Conservation (phyloP, 2,797 vertebrate genomes). For the Mus caroli region DNA sequence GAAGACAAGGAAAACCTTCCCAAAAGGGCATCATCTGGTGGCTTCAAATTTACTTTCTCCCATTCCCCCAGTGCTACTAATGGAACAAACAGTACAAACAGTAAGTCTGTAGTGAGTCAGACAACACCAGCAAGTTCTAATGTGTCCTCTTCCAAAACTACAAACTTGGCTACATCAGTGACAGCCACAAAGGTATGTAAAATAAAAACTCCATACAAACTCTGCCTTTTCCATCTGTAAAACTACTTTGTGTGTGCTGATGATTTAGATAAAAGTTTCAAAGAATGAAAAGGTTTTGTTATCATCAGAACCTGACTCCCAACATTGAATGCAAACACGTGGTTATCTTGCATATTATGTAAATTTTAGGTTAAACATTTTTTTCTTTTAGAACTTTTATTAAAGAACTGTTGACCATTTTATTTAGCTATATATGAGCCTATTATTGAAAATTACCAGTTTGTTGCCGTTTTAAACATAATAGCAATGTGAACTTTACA, state of each 20-base stretch:
- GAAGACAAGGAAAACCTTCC: constrained; percentile 93
- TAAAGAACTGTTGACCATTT: constrained; percentile 61
- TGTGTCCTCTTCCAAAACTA: constrained; percentile 93
- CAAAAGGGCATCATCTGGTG: constrained; percentile 88
- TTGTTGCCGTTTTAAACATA: constrained; percentile 32
- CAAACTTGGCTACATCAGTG: constrained; percentile 91
- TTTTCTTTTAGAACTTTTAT: constrained; percentile 35
- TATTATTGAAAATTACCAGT: neutral
- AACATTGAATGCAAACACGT: constrained; percentile 26
- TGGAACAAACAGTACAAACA: constrained; percentile 93
- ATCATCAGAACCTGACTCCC: constrained; percentile 21
- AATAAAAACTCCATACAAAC: constrained; percentile 4
- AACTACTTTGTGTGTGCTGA: constrained; percentile 52
- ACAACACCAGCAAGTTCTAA: constrained; percentile 92
- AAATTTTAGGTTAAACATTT: constrained; percentile 20
- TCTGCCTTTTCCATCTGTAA: constrained; percentile 56
- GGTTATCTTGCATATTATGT: constrained; percentile 21
- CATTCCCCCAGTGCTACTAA: constrained; percentile 93
- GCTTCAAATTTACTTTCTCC: constrained; percentile 93
- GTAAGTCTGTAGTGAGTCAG: constrained; percentile 93
- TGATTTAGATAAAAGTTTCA: constrained; percentile 61
- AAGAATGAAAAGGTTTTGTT: neutral
- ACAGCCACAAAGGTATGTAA: constrained; percentile 94
- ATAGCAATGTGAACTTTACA: neutral
- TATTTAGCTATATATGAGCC: constrained; percentile 58